Conservation (phyloP, 2,113 vertebrate species). For the Uropsilus gracilis region DNA sequence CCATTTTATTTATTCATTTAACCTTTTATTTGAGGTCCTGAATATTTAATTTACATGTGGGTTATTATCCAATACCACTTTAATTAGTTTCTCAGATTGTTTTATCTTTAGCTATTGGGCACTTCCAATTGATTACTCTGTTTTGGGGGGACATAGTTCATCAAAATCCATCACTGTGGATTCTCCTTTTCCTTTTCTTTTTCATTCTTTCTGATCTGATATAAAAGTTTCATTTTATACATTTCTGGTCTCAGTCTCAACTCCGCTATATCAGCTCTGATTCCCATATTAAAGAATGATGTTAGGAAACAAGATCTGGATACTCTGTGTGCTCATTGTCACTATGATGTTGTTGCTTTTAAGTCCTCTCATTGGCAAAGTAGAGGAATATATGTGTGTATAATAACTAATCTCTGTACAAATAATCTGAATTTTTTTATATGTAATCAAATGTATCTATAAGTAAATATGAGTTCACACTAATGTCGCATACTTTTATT, state of each 20-base stretch:
- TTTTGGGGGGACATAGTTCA: neutral
- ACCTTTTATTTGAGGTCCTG: neutral
- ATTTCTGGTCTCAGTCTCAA: neutral
- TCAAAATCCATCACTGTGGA: no score
- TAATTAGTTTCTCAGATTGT: neutral
- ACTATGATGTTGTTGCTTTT: neutral
- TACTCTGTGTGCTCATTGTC: neutral
- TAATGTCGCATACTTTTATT: neutral
- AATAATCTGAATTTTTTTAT: neutral
- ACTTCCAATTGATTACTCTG: neutral
- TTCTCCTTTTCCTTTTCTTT: neutral
- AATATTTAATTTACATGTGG: neutral
- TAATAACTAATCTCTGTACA: neutral
- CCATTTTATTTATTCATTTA: neutral
- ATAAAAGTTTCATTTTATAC: neutral
- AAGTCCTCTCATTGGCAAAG: neutral
- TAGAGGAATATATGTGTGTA: neutral
- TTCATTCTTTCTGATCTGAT: neutral
- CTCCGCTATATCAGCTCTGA: neutral
- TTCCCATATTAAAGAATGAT: neutral
- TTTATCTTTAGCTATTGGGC: neutral
- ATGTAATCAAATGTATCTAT: neutral
- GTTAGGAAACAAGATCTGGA: conserved; percentile 1
- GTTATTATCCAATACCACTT: neutral
- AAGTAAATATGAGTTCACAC: neutral